Evolutionary conservation across 2,888 invertebrate genomes (phyloP), one percentile per base, ranked within the genome.

Genomic region (Drosophila mimetica): DNA sequence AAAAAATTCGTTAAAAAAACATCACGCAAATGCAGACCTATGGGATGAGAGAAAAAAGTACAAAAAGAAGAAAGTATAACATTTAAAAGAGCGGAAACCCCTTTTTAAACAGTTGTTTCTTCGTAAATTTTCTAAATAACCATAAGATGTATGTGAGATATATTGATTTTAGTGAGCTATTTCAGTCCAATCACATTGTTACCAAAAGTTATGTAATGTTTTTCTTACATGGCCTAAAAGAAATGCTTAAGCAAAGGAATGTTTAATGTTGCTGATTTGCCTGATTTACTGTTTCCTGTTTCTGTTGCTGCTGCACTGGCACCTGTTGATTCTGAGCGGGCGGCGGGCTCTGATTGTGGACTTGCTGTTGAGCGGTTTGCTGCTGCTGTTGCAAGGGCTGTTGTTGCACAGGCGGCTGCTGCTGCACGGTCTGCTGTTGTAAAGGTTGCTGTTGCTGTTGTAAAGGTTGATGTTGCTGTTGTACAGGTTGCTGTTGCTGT

Each of bases 291-390:
- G 77, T 52, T 86, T 87, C 14, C 30, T 46, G 78, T 48, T 88
- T 88, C 11, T 77, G 85, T 57, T 73, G 84, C 53, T 83, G 89
- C 32, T 76, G 77, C 47, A 76, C 74, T 42, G 63, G 76, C 42
- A 57, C 51, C 20, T 85, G 75, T 36, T 84, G 79, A 41, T 77
- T 79, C 25, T 74, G 76, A 11, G 37, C 57, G 18, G 55, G 66
- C 11, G 66, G 60, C 34, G 44, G 46, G 20, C 70, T 37, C 9
- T 69, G 81, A 60, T 65, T 71, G 48, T 53, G 22, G n/a, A 36
- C 22, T 54, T 88, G 89, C 5, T 64, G 41, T 20, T 41, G 41
- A 11, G 39, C 39, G 20, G 11, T 41, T 41, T 41, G 75, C 37
- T 61, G 61, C 20, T 71, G 76, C 4, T 61, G 73, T 13, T 25